These are phyloP conservation scores for human DNA, from an alignment of 2,113 vertebrate species.

Conservation along the genomic window GRCh38 chr4:153610501-153611000, in stretches of 20 bases:
- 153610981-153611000: background rate
- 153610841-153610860: background rate
- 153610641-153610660: background rate
- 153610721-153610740: background rate
- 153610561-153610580: background rate
- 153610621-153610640: background rate
- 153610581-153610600: background rate
- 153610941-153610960: background rate
- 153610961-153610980: background rate
- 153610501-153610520: fast-evolving
- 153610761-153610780: fast-evolving
- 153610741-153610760: background rate
- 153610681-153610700: background rate
- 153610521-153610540: background rate
- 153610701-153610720: background rate
- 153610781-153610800: background rate
- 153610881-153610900: background rate
- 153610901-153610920: background rate
- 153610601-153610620: background rate
- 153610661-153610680: background rate
- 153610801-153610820: fast-evolving
- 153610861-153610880: background rate
- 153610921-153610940: background rate
- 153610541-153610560: background rate
- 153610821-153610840: fast-evolving